phyloP scores from a whole-genome alignment of 2,888 invertebrate genomes.

The Yponomeuta cagnagella region DNA sequence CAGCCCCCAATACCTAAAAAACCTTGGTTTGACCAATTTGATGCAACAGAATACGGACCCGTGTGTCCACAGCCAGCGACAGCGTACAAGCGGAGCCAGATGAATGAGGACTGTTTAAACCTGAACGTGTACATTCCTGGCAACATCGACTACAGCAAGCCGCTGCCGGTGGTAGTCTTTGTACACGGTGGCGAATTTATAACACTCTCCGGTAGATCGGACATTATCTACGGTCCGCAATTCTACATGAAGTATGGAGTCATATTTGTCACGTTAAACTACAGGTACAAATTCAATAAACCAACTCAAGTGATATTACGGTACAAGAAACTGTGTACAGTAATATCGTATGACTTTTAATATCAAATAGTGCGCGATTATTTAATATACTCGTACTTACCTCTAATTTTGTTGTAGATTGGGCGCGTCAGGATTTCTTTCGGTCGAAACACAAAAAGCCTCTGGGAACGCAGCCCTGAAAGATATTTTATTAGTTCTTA shows the following conservation, averaged over 20 bases:
- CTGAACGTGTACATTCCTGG: constrained; percentile 32
- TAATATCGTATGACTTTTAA: no score
- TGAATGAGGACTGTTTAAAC: constrained; percentile 34
- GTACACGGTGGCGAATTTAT: constrained; percentile 40
- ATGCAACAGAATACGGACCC: constrained; percentile 28
- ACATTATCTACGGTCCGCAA: constrained; percentile 33
- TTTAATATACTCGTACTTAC: neutral
- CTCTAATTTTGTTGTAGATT: constrained; percentile 29
- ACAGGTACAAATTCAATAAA: constrained; percentile 26
- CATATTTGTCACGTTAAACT: constrained; percentile 44
- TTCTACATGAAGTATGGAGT: constrained; percentile 35
- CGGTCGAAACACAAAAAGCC: constrained; percentile 31
- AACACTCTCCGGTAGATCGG: constrained; percentile 28
- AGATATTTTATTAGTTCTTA: constrained; percentile 35
- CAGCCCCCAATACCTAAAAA: constrained; percentile 32
- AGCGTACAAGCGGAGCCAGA: constrained; percentile 28
- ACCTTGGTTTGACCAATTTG: constrained; percentile 27
- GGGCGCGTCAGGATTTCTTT: constrained; percentile 43
- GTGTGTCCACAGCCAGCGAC: constrained; percentile 29
- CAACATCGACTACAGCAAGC: constrained; percentile 14
- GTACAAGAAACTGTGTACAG: no score
- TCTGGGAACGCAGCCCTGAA: constrained; percentile 43
- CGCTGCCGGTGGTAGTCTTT: constrained; percentile 34
- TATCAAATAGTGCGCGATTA: no score
- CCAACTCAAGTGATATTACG: neutral